A percentile compares a stretch with the other conserved stretches of the same genome.
Conservation (phyloP, 1,140 invertebrate genomes). For the Zaprionus ghesquierei region DNA sequence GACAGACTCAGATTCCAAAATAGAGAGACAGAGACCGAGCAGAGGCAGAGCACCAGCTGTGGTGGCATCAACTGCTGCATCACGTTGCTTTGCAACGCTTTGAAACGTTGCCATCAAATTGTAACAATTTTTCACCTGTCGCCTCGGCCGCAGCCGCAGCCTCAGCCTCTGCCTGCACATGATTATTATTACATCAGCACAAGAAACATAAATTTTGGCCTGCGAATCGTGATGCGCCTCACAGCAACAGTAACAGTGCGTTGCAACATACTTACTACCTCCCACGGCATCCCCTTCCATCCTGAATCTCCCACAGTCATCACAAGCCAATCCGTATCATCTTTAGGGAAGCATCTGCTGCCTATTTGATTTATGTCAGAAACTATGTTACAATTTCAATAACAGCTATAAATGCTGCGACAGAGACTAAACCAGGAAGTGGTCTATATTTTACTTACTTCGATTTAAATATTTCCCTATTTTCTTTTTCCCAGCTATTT, state of each 20-base stretch:
- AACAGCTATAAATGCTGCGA: background rate
- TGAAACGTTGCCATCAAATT: conserved; percentile 67
- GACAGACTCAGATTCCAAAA: background rate
- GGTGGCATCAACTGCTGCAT: conserved; percentile 31
- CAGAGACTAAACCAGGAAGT: background rate
- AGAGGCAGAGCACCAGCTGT: background rate
- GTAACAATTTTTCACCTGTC: conserved; percentile 80
- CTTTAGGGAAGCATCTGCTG: conserved; percentile 62
- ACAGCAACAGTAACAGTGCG: conserved; percentile 39
- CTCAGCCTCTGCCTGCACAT: conserved; percentile 44
- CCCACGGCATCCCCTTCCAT: background rate
- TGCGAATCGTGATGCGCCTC: conserved; percentile 61
- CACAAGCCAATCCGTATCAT: conserved; percentile 20
- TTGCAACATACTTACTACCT: conserved; percentile 50
- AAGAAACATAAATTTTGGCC: conserved; percentile 71
- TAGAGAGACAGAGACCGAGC: background rate
- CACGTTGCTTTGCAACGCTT: conserved; percentile 56
- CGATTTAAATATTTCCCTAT: no score
- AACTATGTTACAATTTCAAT: conserved; percentile 36
- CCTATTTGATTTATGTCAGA: conserved; percentile 68
- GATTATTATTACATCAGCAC: conserved; percentile 78
- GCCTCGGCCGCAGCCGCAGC: conserved; percentile 19
- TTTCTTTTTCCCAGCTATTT: no score
- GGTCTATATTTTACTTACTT: background rate
- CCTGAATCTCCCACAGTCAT: conserved; percentile 6